Base-by-base conservation (phyloP, 2,888 invertebrate genomes). In the Watsonalla cultraria region DNA sequence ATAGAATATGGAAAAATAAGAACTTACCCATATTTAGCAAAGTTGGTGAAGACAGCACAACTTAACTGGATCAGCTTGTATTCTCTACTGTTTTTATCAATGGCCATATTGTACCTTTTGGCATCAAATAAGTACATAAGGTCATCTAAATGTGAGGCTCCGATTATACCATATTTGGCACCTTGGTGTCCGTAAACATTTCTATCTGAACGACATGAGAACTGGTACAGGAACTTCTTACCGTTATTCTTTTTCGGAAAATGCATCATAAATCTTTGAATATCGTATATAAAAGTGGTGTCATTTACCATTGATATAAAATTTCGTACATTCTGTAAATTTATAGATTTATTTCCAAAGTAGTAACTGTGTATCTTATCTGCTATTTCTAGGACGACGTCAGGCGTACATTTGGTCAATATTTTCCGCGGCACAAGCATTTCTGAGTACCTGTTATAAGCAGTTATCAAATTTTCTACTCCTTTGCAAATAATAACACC, bases 21-120 rank as follows among this genome's bases (percentile, higher is more conserved):
- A 33, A 68, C 77, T 76, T 65, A 84, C 84, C 84, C 78, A 54
- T 65, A 76, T 62, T 84, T 84, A 13, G 78, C 82, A 55, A 83
- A 85, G 59, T 83, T 84, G 0, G 77, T 75, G 37, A 83, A 71
- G 4, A 80, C 51, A 0, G 64, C 64, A 47, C 73, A 77, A 0
- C 68, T 65, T 35, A 72, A 61, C n/a, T 77, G 59, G 2, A 84
- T 62, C 60, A 83, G 65, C 47, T 68, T 61, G 49, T 76, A 78
- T 49, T 74, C 74, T 46, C 62, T 67, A 50, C 68, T 71, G 4
- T 58, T 60, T 6, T 65, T 74, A 14, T 67, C 65, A 5, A 80
- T 39, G 1, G 66, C 62, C 34, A 80, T 24, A 24, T 75, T 68
- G 8, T 53, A 0, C 0, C 39, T 15, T 49, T 71, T 68, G 0